These are phyloP conservation scores for Stenodema calcarata DNA, from an alignment of 2,888 invertebrate genomes.

Conservation along the genomic window DNA sequence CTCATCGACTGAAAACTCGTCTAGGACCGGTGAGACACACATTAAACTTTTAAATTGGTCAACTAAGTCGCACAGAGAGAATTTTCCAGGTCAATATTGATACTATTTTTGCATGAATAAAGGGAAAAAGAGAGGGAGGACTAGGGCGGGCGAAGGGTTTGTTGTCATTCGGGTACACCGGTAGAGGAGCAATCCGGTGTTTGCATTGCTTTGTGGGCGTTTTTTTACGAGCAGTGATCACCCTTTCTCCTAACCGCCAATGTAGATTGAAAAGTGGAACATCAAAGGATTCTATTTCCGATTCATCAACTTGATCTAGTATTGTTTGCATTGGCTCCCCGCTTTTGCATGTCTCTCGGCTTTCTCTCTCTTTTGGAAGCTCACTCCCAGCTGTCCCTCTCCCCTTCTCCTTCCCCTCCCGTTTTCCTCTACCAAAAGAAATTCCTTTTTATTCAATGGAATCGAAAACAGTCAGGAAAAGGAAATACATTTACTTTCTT, in stretches of 20 bases:
- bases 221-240: conserved; percentile 50
- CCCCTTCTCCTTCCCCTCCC: neutral
- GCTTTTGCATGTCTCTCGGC: conserved; percentile 35
- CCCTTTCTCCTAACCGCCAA: conserved; percentile 45
- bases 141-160: conserved; percentile 23
- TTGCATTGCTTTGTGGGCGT: conserved; percentile 50
- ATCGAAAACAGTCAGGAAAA: conserved; percentile 43
- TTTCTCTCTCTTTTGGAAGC: conserved; percentile 12
- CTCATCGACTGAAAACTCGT: neutral
- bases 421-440: conserved; percentile 30
- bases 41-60: neutral
- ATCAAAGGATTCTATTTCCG: conserved; percentile 52
- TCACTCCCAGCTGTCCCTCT: neutral
- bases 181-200: conserved; percentile 47
- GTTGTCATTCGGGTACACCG: conserved; percentile 38
- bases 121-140: conserved; percentile 10
- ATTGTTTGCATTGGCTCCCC: conserved; percentile 54
- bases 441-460: conserved; percentile 29
- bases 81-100: conserved; percentile 37
- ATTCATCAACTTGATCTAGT: conserved; percentile 53
- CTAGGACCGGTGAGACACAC: neutral
- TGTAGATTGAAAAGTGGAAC: conserved; percentile 44
- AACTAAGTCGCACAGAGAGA: conserved; percentile 3
- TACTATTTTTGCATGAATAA: conserved; percentile 38
- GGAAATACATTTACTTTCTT: conserved; percentile 42